Evolutionary conservation across 2,888 invertebrate species (phyloP), one percentile per base, ranked within the genome.

Genomic region (Psylliodes chrysocephalus): DNA sequence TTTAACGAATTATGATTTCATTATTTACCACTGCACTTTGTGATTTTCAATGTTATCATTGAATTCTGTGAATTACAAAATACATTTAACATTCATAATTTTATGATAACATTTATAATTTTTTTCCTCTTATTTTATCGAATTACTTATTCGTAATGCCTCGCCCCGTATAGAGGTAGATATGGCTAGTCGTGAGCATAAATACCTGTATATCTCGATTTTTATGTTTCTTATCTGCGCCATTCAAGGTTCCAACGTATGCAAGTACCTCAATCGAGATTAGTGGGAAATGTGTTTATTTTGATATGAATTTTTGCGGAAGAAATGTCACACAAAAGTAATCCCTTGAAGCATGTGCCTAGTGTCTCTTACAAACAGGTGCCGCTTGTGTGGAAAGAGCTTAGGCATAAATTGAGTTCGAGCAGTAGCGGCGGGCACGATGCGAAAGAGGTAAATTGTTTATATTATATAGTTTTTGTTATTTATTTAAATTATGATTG

Each of bases 301-400:
- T 54, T 62, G 60, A 44, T 55, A 55, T 53, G 60, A 15, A 30
- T 49, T 47, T 49, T 38, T 10, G 17, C 12, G 4, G 28, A 15
- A 40, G 35, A 44, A 40, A 74, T 74, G 74, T 73, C 73, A 33
- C 72, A 73, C 51, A 71, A 40, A 61, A 61, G 25, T 38, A 64
- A 56, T 33, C 47, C 56, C 18, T 18, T 60, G 15, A 61, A 64
- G 28, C 59, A 63, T 38, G 30, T 67, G 0, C 71, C 71, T 7
- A 70, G 71, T 49, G 66, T 72, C 5, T 63, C 64, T 3, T 79
- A 79, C 53, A 74, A 66, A 49, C 76, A 71, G 15, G 74, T 78
- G 22, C 75, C 78, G 0, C 67, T 64, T 5, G 76, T 76, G 22
- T 76, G 77, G 72, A 74, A 71, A 54, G 80, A 79, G 38, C 65